A percentile compares a stretch with the other conserved stretches of the same genome.
Evolutionary conservation across 2,797 vertebrate species (phyloP).

Genomic region (Gymnopithys bicolor): DNA sequence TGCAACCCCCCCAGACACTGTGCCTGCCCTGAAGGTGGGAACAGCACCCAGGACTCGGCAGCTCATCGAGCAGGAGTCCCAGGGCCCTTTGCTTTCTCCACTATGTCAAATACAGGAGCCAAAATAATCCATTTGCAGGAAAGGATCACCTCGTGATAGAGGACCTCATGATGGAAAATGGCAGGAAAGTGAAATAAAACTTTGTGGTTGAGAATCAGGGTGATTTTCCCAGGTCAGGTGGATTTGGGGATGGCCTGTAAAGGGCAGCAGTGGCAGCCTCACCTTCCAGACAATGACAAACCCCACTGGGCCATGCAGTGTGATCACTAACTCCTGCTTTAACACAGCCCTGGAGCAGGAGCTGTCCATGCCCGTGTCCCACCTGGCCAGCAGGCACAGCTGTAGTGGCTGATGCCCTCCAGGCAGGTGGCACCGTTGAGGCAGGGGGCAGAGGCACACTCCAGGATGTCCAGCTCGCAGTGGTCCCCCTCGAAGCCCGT

Average conservation of each 20-base stretch:
- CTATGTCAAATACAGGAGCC: not conserved
- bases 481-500: constrained; percentile 86
- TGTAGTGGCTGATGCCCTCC: constrained; percentile 85
- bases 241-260: not conserved
- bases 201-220: not conserved
- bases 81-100: not conserved
- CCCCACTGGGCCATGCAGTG: not conserved
- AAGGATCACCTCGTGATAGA: not conserved
- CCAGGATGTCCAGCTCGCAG: constrained; percentile 89
- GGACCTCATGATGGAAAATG: not conserved
- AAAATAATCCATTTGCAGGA: not conserved
- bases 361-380: not conserved
- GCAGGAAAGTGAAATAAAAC: not conserved
- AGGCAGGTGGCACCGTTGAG: constrained; percentile 85
- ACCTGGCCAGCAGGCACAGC: constrained; percentile 93
- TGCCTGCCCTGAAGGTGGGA: not conserved
- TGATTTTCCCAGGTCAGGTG: not conserved
- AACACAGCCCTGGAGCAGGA: accelerated
- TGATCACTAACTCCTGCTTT: not conserved
- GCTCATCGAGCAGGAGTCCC: not conserved
- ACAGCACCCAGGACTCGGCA: not conserved
- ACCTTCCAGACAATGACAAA: not conserved
- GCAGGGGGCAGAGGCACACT: constrained; percentile 91
- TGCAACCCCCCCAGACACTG: not conserved
- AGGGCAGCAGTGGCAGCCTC: not conserved